phyloP scores from a whole-genome alignment of 2,797 vertebrate species.

The Cichlasoma orientale region DNA sequence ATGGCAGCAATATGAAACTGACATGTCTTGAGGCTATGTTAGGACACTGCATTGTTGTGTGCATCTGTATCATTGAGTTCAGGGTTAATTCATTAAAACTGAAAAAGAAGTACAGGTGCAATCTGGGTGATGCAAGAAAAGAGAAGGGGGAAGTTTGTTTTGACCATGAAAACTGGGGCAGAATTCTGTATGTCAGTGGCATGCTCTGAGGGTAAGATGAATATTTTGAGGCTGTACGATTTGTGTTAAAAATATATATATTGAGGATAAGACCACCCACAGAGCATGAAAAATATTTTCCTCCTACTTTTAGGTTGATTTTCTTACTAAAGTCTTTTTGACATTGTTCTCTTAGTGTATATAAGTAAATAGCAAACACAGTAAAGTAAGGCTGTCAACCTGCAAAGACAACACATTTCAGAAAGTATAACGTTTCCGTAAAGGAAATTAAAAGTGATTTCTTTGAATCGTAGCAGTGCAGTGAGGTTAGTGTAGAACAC shows the following conservation, averaged over 20 bases:
- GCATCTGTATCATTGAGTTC: neutral
- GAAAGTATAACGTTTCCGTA: neutral
- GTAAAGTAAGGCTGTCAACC: neutral
- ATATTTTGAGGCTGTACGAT: neutral
- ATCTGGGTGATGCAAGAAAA: neutral
- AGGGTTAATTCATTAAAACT: constrained; percentile 1
- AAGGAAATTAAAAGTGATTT: neutral
- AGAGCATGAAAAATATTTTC: neutral
- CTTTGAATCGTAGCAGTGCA: neutral
- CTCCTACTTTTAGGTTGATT: neutral
- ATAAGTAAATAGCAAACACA: neutral
- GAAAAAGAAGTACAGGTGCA: neutral
- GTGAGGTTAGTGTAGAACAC: fast-evolving
- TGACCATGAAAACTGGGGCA: neutral
- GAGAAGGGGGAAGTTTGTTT: neutral
- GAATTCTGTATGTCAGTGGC: neutral
- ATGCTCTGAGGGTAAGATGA: neutral
- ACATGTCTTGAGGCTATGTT: constrained; percentile 32
- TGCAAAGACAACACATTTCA: neutral
- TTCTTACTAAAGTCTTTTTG: neutral
- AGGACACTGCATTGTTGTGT: neutral
- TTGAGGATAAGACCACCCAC: neutral
- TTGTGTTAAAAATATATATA: neutral
- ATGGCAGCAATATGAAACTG: constrained; percentile 28
- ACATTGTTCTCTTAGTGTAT: neutral